Evolutionary conservation across 1,140 invertebrate species (phyloP).

Genomic region (Pantala flavescens): DNA sequence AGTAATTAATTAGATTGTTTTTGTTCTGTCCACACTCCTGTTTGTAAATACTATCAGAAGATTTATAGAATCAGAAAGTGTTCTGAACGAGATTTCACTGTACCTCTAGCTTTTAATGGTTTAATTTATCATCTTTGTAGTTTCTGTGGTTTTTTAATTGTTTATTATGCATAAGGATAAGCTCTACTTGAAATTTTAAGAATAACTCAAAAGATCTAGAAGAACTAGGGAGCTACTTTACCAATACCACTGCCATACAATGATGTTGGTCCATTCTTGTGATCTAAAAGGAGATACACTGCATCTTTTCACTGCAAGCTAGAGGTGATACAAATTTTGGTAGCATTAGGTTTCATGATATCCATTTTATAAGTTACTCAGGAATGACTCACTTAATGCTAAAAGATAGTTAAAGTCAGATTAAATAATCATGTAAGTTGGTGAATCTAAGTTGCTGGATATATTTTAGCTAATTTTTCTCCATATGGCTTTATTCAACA

Average conservation of each 20-base stretch:
- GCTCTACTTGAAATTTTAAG: not conserved
- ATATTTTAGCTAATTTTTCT: not conserved
- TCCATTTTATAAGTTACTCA: not conserved
- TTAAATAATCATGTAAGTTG: not conserved
- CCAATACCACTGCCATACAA: not conserved
- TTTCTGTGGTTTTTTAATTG: not conserved
- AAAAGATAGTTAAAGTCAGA: not conserved
- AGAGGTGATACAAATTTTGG: not conserved
- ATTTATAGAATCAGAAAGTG: not conserved
- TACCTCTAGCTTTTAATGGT: not conserved
- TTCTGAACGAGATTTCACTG: conserved; percentile 1
- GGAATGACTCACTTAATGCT: not conserved
- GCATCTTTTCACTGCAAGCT: not conserved
- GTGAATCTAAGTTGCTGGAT: not conserved
- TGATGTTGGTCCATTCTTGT: not conserved
- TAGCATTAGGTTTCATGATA: not conserved
- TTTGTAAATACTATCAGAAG: too few relatives aligned
- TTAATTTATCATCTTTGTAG: not conserved
- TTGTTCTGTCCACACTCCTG: not conserved
- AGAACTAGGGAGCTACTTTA: not conserved
- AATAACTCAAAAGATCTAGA: not conserved
- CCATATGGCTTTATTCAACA: not conserved
- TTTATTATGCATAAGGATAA: not conserved
- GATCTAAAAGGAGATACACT: not conserved
- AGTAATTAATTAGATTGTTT: not conserved